Evolutionary conservation across 2,888 invertebrate species (phyloP).

Genomic region (Oegoconia quadripuncta): DNA sequence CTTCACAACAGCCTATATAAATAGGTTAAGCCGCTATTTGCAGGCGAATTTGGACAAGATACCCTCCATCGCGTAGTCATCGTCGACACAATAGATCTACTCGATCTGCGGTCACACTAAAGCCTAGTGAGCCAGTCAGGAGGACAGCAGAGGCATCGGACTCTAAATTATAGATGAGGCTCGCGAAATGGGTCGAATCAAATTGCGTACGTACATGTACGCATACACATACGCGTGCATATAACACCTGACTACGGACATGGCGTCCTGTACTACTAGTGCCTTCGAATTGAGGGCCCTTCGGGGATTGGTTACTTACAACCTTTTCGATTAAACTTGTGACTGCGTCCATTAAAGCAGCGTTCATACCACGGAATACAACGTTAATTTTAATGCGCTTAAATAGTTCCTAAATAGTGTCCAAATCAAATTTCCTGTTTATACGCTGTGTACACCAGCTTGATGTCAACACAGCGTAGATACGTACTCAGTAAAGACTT

Average conservation of each 20-base stretch:
- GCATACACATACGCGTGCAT: neutral
- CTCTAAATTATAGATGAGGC: conserved; percentile 47
- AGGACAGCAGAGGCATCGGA: conserved; percentile 20
- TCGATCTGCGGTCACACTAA: conserved; percentile 11
- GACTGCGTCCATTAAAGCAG: too few species aligned
- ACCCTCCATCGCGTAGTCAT: conserved; percentile 1
- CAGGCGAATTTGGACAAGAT: neutral
- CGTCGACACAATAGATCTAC: conserved; percentile 11
- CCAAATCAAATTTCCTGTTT: too few species aligned
- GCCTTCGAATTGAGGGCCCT: conserved; percentile 11
- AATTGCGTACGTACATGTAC: conserved; percentile 12
- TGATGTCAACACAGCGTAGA: too few species aligned
- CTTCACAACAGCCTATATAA: too few species aligned
- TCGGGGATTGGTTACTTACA: conserved; percentile 13
- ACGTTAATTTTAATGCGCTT: too few species aligned
- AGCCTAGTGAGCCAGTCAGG: conserved; percentile 11
- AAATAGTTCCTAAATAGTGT: too few species aligned
- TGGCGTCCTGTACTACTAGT: neutral
- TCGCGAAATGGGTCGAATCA: conserved; percentile 41
- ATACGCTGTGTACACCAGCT: too few species aligned
- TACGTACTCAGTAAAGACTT: too few species aligned
- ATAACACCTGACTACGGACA: neutral
- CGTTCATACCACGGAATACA: too few species aligned
- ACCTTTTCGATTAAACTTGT: conserved; percentile 15
- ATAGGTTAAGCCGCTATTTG: neutral